Conservation (phyloP, 1,140 invertebrate genomes). For the Macrosteles quadrilineatus region DNA sequence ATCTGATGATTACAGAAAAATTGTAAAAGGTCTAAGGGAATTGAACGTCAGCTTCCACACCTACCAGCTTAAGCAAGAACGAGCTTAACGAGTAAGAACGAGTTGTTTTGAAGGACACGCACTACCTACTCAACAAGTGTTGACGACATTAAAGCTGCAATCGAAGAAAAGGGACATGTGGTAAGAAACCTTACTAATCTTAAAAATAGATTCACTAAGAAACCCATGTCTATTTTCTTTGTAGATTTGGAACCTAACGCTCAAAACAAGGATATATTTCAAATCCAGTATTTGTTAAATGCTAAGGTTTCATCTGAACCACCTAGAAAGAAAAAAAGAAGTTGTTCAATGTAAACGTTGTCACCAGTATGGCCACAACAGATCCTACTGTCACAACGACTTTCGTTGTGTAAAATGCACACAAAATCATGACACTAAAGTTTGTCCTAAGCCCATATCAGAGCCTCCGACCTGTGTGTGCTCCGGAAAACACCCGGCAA, state of each 20-base stretch:
- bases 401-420: constrained; percentile 1
- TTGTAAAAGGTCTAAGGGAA: too few species aligned
- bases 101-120: too few species aligned
- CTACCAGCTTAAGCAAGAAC: too few species aligned
- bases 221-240: not conserved
- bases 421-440: not conserved
- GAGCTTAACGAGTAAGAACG: too few species aligned
- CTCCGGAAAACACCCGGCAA: not conserved
- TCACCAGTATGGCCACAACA: not conserved
- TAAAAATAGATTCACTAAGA: too few species aligned
- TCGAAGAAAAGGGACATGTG: too few species aligned
- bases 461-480: not conserved
- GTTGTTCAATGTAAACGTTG: constrained; percentile 4
- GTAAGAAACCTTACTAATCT: too few species aligned
- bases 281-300: not conserved
- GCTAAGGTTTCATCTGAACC: not conserved
- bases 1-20: too few species aligned
- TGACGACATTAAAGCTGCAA: too few species aligned
- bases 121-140: too few species aligned
- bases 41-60: too few species aligned
- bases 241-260: not conserved
- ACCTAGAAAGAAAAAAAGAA: constrained; percentile 3
- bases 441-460: not conserved
- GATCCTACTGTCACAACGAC: not conserved
- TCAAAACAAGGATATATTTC: not conserved